A percentile compares a stretch with the other conserved stretches of the same genome.
phyloP scores from a whole-genome alignment of 2,113 vertebrate species.

The Formicarius rufipectus region DNA sequence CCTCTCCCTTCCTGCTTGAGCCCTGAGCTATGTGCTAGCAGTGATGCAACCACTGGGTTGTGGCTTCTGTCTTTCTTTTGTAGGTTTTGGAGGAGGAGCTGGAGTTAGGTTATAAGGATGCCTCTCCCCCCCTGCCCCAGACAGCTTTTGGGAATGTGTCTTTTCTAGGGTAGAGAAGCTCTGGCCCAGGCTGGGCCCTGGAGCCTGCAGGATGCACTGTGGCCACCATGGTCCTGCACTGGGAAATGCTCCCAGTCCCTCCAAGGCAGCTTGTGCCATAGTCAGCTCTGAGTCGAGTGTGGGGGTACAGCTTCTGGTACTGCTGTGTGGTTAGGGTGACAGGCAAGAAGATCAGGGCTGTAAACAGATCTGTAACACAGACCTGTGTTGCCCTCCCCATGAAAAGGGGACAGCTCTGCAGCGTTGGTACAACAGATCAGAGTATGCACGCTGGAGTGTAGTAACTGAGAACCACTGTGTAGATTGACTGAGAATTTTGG shows the following conservation, averaged over 20 bases:
- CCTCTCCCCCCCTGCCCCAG: not conserved
- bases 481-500: not conserved
- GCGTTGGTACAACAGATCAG: not conserved
- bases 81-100: not conserved
- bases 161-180: conserved; percentile 4
- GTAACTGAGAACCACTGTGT: conserved; percentile 29
- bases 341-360: not conserved
- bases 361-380: not conserved
- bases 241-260: not conserved
- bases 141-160: conserved; percentile 21
- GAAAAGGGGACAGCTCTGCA: not conserved
- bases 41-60: not conserved
- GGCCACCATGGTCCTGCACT: accelerated
- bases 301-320: not conserved
- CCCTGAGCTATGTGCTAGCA: not conserved
- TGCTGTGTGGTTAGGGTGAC: not conserved
- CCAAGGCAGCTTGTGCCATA: not conserved
- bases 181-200: not conserved
- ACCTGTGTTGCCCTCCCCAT: not conserved
- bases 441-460: not conserved
- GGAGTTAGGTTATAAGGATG: not conserved
- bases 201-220: not conserved
- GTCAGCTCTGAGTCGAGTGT: not conserved
- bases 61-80: not conserved
- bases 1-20: not conserved